phyloP scores from a whole-genome alignment of 2,797 vertebrate species.

The Bovichtus variegatus region DNA sequence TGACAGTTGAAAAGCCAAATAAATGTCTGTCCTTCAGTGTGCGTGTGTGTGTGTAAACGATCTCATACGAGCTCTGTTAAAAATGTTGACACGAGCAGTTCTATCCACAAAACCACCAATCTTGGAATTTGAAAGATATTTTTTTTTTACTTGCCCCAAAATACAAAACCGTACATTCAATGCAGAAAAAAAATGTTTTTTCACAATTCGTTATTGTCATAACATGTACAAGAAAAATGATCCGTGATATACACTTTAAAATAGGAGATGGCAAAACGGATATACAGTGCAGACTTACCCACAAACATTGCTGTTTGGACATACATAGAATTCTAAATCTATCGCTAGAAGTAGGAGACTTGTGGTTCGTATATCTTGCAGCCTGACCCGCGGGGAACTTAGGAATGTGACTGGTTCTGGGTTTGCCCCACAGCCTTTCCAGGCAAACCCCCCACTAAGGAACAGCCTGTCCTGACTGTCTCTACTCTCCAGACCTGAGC shows the following conservation, averaged over 20 bases:
- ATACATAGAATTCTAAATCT: constrained; percentile 45
- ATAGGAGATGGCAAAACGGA: constrained; percentile 48
- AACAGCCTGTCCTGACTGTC: constrained; percentile 19
- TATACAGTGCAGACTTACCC: constrained; percentile 47
- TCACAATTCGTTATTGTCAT: constrained; percentile 61
- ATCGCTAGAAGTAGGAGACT: constrained; percentile 41
- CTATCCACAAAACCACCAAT: constrained; percentile 58
- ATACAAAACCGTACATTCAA: constrained; percentile 53
- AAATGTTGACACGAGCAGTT: constrained; percentile 43
- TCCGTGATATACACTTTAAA: constrained; percentile 44
- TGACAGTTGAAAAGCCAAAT: constrained; percentile 54
- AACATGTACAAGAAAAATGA: constrained; percentile 45
- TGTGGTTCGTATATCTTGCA: constrained; percentile 53
- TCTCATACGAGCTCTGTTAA: constrained; percentile 22
- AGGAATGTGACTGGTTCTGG: constrained; percentile 46
- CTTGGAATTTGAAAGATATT: constrained; percentile 50
- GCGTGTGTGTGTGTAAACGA: constrained; percentile 60
- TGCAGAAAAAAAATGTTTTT: constrained; percentile 31
- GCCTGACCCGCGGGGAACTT: constrained; percentile 31
- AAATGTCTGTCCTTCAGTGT: constrained; percentile 50
- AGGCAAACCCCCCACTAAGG: constrained; percentile 30
- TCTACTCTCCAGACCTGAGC: constrained; percentile 14
- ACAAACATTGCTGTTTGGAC: constrained; percentile 59
- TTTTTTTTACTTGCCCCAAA: constrained; percentile 61
- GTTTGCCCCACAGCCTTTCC: constrained; percentile 32